Percentiles rank a stretch among this genome's conserved stretches.
Evolutionary conservation across 1,140 invertebrate genomes (phyloP).

Genomic region (Chionoecetes opilio): DNA sequence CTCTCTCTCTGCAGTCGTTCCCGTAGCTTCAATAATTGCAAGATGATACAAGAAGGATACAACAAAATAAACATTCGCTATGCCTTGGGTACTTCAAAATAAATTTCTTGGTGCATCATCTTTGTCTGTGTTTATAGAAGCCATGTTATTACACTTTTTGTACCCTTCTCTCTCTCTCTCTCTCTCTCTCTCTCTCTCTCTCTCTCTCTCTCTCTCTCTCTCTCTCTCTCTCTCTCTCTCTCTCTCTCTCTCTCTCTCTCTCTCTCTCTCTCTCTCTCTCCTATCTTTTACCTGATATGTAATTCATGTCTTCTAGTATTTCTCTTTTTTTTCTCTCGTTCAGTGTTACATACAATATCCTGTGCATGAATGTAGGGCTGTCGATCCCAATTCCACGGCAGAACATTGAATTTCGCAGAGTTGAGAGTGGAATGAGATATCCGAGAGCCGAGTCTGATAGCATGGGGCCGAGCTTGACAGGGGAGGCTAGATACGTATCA

Average conservation of each 20-base stretch:
- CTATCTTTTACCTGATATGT: background rate
- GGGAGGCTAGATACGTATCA: background rate
- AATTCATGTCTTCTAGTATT: background rate
- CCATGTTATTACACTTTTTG: too few relatives aligned
- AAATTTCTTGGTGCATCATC: too few relatives aligned
- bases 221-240: slow-evolving; percentile 61
- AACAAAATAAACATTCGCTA: too few relatives aligned
- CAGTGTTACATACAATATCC: background rate
- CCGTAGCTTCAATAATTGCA: too few relatives aligned
- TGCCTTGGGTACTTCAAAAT: too few relatives aligned
- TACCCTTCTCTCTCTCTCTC: slow-evolving; percentile 7
- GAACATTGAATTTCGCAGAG: background rate
- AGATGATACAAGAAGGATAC: too few relatives aligned
- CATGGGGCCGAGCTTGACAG: background rate
- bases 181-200: slow-evolving; percentile 50
- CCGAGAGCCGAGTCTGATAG: background rate
- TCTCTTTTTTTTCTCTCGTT: background rate
- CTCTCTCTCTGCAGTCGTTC: too few relatives aligned
- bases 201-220: slow-evolving; percentile 54
- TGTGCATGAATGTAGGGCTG: background rate
- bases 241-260: slow-evolving; percentile 56
- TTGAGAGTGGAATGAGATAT: background rate
- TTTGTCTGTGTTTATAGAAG: too few relatives aligned
- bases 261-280: slow-evolving; percentile 49
- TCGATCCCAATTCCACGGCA: background rate